phyloP scores from a whole-genome alignment of 2,113 vertebrate genomes.

The Apaloderma vittatum region DNA sequence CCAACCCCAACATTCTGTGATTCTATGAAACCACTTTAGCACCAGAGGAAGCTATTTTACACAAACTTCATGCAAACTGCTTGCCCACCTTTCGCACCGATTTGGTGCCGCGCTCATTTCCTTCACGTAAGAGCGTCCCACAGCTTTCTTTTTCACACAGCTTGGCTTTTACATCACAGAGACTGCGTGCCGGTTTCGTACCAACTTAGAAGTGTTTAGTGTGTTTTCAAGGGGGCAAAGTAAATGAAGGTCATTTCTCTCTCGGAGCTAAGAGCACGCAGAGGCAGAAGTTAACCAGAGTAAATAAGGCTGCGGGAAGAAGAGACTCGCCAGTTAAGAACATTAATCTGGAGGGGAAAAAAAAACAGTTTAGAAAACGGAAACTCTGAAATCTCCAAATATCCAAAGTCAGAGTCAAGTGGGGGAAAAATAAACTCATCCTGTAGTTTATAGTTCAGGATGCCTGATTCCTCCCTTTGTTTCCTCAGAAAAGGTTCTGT shows the following conservation, averaged over 20 bases:
- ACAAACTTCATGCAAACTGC: accelerated
- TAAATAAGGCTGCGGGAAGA: neutral
- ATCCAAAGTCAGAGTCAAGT: conserved; percentile 1
- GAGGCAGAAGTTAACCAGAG: neutral
- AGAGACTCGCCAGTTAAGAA: neutral
- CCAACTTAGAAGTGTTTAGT: neutral
- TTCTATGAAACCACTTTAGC: neutral
- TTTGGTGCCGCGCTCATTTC: neutral
- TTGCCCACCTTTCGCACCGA: neutral
- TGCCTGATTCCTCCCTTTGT: neutral
- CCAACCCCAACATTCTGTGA: too few species aligned
- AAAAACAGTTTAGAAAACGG: neutral
- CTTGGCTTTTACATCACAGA: neutral
- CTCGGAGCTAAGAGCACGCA: neutral
- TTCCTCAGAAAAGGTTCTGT: neutral
- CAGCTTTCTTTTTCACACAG: neutral
- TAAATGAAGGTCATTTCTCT: accelerated
- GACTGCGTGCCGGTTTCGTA: neutral
- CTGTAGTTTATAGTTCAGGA: neutral
- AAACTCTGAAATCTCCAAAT: neutral
- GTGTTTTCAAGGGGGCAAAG: neutral
- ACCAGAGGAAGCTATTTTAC: neutral
- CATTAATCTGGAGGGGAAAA: neutral
- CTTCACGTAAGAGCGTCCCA: neutral
- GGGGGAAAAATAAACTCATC: neutral